Conservation (phyloP, 2,113 vertebrate genomes). For the Laticauda laticaudata region DNA sequence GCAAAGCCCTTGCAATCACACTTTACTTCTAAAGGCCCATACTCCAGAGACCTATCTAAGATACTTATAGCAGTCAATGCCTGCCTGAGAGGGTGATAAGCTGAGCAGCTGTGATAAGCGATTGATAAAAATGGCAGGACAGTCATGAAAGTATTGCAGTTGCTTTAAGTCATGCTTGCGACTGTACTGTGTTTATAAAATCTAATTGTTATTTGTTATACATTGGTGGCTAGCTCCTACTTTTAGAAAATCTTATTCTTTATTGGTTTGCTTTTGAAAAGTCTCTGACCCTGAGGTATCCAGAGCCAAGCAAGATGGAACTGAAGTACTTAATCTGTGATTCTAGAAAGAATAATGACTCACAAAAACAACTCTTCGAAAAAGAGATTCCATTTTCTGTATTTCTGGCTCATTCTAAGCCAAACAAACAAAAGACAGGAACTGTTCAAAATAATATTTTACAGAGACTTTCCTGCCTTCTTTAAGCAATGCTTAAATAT, state of each 20-base stretch:
- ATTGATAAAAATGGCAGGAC: constrained; percentile 21
- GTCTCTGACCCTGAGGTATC: background rate
- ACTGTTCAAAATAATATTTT: background rate
- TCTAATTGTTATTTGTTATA: background rate
- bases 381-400: background rate
- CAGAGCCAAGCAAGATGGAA: background rate
- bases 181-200: background rate
- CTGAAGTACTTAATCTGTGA: background rate
- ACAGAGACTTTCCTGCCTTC: background rate
- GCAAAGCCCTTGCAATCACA: background rate
- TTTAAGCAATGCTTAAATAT: constrained; percentile 8
- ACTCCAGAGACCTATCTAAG: background rate
- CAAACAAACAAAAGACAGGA: background rate
- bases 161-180: background rate
- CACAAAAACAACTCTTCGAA: background rate
- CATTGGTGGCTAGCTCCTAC: background rate
- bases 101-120: background rate
- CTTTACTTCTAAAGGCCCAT: background rate
- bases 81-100: background rate
- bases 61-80: background rate
- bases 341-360: background rate
- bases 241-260: background rate
- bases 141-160: background rate
- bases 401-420: background rate
- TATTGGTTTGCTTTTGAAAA: background rate